Conservation (phyloP, 2,888 invertebrate genomes). For the Himalopsyche kuldschensis region DNA sequence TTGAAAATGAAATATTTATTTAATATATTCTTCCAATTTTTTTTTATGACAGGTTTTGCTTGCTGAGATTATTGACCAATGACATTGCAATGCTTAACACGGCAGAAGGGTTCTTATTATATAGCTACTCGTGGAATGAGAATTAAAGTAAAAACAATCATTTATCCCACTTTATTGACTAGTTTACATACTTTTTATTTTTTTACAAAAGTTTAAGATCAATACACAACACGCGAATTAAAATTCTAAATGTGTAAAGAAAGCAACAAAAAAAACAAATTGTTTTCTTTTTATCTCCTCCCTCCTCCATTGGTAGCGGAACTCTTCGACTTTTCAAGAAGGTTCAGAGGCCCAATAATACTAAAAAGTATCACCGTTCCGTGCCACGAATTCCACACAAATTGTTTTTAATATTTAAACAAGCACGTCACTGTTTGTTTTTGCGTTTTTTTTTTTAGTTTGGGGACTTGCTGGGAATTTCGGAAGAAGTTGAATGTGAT, state of each 20-base stretch:
- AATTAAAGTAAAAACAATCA: background rate
- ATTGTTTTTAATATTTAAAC: constrained; percentile 1
- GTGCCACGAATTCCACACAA: background rate
- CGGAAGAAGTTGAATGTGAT: background rate
- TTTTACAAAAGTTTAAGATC: background rate
- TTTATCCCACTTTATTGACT: background rate
- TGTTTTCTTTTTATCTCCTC: background rate
- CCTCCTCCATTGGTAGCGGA: background rate
- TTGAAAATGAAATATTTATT: no score
- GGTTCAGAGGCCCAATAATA: background rate
- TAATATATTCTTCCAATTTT: no score
- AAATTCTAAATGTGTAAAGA: background rate
- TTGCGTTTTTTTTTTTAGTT: background rate
- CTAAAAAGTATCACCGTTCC: background rate
- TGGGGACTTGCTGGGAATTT: background rate
- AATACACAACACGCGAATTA: background rate
- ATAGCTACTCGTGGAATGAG: no score
- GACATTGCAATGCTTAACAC: no score
- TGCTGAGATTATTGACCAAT: no score
- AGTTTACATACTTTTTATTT: no score
- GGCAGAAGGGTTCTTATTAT: no score
- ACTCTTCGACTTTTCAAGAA: background rate
- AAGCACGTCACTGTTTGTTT: background rate
- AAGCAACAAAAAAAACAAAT: background rate
- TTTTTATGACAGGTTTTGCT: no score